Base-by-base conservation (phyloP, 2,888 invertebrate species). In the Lasiommata megera region DNA sequence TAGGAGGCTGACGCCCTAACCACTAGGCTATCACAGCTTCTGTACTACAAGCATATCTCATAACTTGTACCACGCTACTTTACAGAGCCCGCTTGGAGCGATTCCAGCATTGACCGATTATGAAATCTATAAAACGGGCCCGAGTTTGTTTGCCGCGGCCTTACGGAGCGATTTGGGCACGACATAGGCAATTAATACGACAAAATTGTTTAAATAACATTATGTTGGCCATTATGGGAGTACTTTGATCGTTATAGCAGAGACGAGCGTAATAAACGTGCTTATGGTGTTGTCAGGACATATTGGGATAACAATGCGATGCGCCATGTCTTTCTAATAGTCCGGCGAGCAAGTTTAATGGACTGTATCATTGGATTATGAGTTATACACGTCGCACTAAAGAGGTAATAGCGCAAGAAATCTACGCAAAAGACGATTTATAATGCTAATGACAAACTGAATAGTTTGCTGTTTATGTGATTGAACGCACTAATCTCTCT, bases 111-210 rank as follows among this genome's bases (percentile, higher is more conserved):
- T 82, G 80, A 80, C 77, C 82, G 80, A 82, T 85, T 84, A 82
- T 80, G 82, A 80, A 84, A 84, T 79, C 73, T 79, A 79, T 80
- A 81, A 82, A 84, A 79, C 78, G 76, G 75, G 77, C 75, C 74
- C 75, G 74, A 78, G 76, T 82, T 77, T 77, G 79, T 77, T 80
- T 76, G 73, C 68, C 67, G 71, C 46, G 31, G 28, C 41, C 52
- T 23, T 61, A 62, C 66, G 60, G 53, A 57, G 11, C 34, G 66
- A 73, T 77, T 79, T 74, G 73, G 70, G 73, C 37, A 61, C 66
- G 68, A 47, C 50, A 64, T 64, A 47, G 58, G 66, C 67, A 40
- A 51, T 51, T 61, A 68, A 73, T 76, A 71, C 53, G 34, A 52
- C 52, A 16, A 44, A 55, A 43, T 53, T 47, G 47, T 54, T 56